Evolutionary conservation across 2,888 invertebrate genomes (phyloP), one percentile per base, ranked within the genome.

Genomic region (Cephus spinipes): DNA sequence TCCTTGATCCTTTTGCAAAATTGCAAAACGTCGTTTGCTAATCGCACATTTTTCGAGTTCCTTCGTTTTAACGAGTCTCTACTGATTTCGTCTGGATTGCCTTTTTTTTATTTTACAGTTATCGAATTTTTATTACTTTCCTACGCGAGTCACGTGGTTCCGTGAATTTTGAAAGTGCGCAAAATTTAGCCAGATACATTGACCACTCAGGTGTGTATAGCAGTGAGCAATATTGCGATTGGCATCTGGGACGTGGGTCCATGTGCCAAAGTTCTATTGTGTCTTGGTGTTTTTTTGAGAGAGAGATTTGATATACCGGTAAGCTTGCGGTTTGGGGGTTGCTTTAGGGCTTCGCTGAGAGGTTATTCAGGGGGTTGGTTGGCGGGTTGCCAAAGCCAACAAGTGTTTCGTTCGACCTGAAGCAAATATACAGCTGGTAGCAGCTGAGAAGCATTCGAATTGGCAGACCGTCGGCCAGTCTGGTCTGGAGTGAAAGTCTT

Each of bases 361-460:
- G 40, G 40, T 55, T 55, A 9, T 23, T 79, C 76, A 30, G 78
- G 74, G 71, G 73, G 76, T 78, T 33, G 1, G 76, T 75, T 86
- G 86, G 86, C 85, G 76, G 81, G 85, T 80, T 80, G 87, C 87
- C 86, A 85, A 83, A 84, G 86, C 89, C 89, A 90, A 90, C 90
- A 90, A 90, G 90, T 90, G 90, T 89, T 89, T 82, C 83, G 85
- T 84, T 83, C 84, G 82, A 83, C 80, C 83, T 82, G 80, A 84
- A 82, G 75, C 35, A 73, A 77, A 80, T 80, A 79, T 77, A 76
- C 82, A 55, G 40, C 40, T 23, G 23, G 40, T 55, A 55, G 40
- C 40, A 55, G 40, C 40, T 23, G 40, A 55, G 40, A 23, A 55
- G 40, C 40, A 55, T 55, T 55, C 23, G 40, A 55, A 55, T 55